A percentile compares a stretch with the other conserved stretches of the same genome.
Conservation (phyloP, 2,888 invertebrate species). For the Gnatocerus cornutus region DNA sequence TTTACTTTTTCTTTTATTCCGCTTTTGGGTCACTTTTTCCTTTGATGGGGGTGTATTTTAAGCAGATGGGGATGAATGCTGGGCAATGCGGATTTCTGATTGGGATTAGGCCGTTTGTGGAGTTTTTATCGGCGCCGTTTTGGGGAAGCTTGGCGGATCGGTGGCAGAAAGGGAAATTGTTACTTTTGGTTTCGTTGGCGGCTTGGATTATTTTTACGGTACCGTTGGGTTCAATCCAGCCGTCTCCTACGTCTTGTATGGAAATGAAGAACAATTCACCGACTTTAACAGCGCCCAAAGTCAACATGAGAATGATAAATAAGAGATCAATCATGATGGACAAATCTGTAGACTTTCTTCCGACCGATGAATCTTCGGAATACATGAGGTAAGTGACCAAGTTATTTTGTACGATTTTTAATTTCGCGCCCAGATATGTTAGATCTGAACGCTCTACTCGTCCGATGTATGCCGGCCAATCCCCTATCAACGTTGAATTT, state of each 20-base stretch:
- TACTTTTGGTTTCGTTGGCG: constrained; percentile 91
- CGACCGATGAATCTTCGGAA: constrained; percentile 45
- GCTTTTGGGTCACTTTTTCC: constrained; percentile 99
- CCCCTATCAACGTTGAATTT: constrained; percentile 84
- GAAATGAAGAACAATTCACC: constrained; percentile 77
- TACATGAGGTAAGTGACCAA: constrained; percentile 45
- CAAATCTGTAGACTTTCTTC: constrained; percentile 36
- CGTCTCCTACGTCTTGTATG: constrained; percentile 93
- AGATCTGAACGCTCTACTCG: constrained; percentile 70
- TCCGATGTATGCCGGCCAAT: constrained; percentile 73
- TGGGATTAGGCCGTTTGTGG: constrained; percentile 96
- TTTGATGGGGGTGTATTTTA: constrained; percentile 99
- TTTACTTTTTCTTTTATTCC: constrained; percentile 99
- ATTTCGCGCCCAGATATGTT: constrained; percentile 63
- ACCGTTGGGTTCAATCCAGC: constrained; percentile 95
- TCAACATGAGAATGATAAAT: constrained; percentile 70
- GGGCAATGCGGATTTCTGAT: constrained; percentile 95
- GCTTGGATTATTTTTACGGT: constrained; percentile 98
- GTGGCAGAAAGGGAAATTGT: constrained; percentile 88
- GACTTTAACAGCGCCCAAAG: constrained; percentile 76
- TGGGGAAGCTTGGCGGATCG: constrained; percentile 96
- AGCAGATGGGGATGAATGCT: constrained; percentile 98
- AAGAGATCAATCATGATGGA: constrained; percentile 71
- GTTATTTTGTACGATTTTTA: neutral
- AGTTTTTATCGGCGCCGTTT: constrained; percentile 97